These are phyloP conservation scores for Cathartes aura DNA, from an alignment of 2,113 vertebrate species.

Conservation along the genomic window DNA sequence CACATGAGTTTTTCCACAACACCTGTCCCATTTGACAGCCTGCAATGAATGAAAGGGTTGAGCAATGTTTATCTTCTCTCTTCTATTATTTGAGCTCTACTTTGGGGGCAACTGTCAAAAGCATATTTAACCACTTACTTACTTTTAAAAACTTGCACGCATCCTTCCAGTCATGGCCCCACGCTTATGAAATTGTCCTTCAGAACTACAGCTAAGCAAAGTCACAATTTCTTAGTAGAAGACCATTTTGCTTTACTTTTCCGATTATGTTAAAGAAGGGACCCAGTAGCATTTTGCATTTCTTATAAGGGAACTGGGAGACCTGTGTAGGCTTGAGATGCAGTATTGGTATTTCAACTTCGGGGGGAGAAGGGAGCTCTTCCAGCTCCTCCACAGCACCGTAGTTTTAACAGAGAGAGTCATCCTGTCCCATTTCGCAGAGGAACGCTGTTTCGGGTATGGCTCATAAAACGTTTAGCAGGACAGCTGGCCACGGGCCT, in stretches of 20 bases:
- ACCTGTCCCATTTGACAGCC: slow-evolving; percentile 46
- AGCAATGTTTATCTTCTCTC: slow-evolving; percentile 20
- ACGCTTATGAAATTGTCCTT: not conserved
- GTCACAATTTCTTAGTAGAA: not conserved
- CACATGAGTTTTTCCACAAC: not conserved
- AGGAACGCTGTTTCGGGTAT: not conserved
- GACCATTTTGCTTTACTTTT: not conserved
- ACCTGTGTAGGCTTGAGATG: not conserved
- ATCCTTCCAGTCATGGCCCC: not conserved
- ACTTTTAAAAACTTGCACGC: not conserved
- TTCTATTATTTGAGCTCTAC: not conserved
- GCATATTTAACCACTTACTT: not conserved
- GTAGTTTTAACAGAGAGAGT: not conserved
- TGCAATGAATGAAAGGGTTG: not conserved
- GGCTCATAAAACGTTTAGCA: not conserved
- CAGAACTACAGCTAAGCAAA: not conserved
- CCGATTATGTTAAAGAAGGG: not conserved
- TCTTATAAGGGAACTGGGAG: not conserved
- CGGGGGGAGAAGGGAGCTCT: not conserved
- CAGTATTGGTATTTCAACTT: not conserved
- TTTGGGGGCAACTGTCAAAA: not conserved
- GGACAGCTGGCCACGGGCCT: not conserved
- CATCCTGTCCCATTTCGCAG: not conserved
- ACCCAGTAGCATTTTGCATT: not conserved
- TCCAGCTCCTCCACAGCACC: not conserved